These are phyloP conservation scores for Atherinosoma microstoma DNA, from an alignment of 2,797 vertebrate genomes.

Conservation along the genomic window DNA sequence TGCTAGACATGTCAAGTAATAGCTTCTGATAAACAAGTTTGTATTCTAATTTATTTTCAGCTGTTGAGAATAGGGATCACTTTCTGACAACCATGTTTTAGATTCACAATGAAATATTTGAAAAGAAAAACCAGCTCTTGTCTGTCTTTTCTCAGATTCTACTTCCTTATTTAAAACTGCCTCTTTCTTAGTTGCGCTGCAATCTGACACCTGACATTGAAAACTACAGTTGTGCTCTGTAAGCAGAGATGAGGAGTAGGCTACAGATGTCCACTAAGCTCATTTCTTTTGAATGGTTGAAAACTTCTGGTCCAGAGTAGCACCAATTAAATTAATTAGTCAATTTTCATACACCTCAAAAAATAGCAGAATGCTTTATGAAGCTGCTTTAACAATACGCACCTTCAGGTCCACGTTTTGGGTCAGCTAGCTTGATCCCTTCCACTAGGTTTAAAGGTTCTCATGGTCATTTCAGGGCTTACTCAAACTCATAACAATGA, in stretches of 20 bases:
- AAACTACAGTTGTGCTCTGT: background rate
- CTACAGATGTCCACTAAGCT: background rate
- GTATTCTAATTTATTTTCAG: background rate
- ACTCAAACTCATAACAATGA: too few relatives aligned
- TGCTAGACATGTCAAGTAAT: slow-evolving; percentile 13
- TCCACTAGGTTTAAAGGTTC: too few relatives aligned
- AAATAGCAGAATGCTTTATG: too few relatives aligned
- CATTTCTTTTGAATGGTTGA: background rate
- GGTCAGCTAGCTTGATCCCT: too few relatives aligned
- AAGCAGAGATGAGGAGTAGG: background rate
- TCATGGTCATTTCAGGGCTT: too few relatives aligned
- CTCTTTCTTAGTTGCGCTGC: background rate
- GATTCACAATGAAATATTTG: background rate
- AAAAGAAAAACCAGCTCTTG: background rate
- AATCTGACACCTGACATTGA: background rate
- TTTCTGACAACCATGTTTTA: background rate
- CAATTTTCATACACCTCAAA: too few relatives aligned
- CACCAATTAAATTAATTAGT: too few relatives aligned
- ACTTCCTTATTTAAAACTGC: background rate
- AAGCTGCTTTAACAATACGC: too few relatives aligned
- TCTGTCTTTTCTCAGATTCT: background rate
- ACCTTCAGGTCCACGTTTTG: too few relatives aligned
- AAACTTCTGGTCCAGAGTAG: background rate
- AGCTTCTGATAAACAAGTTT: slow-evolving; percentile 1
- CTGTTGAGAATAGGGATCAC: background rate